Base-by-base conservation (phyloP, 2,888 invertebrate genomes). In the Rhorus exstirpatorius region DNA sequence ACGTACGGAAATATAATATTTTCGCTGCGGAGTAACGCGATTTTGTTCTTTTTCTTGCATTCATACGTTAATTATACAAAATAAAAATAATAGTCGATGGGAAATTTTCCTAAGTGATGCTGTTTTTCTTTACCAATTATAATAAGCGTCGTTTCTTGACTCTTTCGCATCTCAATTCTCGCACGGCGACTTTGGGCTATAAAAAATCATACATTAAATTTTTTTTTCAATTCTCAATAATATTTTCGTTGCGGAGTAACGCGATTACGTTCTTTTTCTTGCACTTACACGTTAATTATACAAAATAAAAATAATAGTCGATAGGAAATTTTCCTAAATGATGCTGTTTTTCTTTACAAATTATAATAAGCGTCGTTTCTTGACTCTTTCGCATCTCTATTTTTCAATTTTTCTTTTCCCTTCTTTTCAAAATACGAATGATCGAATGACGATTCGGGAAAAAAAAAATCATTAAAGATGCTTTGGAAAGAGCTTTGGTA, bases 401-500 rank as follows among this genome's bases (percentile, higher is more conserved):
- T 55, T 49, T 46, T 4, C 1, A 55, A 55, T 10, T n/a, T 24
- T 24, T 8, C 44, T 78, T 53, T 6, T 26, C 10, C 10, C 8
- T 58, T 41, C 35, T 8, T 21, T n/a, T 58, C 31, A 49, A 31
- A 74, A 12, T 61, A 38, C 41, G 41, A 35, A 68, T 21, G 24
- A 55, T n/a, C 17, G 55, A 31, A 14, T 41, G 10, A 19, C 61
- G 61, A 67, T 67, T 26, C 7, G 65, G 26, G 7, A 67, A 58
- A 31, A 21, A 17, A 60, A 58, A 76, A 74, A 46, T 53, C 31
- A 44, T 65, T 67, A 61, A 61, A 71, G 51, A 58, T 46, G 65
- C 53, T 79, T 51, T n/a, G n/a, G 44, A 53, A 71, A 75, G 78
- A 78, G 53, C 71, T 79, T 71, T 75, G 65, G 78, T 75, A 75